phyloP scores from a whole-genome alignment of 2,113 vertebrate species.

The Potamarius usumacintae region DNA sequence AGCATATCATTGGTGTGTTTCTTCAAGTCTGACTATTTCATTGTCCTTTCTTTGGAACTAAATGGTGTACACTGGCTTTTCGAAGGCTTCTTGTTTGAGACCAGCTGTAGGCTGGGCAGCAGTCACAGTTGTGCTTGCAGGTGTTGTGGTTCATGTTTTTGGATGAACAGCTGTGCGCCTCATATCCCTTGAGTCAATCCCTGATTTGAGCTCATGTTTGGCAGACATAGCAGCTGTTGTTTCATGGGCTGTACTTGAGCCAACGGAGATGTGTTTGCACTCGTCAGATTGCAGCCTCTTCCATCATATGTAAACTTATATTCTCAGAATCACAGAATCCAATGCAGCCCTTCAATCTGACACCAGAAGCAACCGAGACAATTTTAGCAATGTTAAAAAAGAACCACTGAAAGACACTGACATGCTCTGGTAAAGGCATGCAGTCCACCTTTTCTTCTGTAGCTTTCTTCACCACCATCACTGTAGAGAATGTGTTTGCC shows the following conservation, averaged over 20 bases:
- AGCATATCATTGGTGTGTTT: neutral
- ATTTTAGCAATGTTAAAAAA: constrained; percentile 25
- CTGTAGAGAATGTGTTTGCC: constrained; percentile 8
- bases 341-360: constrained; percentile 22
- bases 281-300: constrained; percentile 10
- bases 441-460: neutral
- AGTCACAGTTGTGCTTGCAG: constrained; percentile 37
- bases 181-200: constrained; percentile 9
- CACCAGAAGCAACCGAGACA: constrained; percentile 8
- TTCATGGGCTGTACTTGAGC: constrained; percentile 11
- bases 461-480: constrained; percentile 32
- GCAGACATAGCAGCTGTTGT: constrained; percentile 45
- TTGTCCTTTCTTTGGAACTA: neutral
- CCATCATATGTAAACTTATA: neutral
- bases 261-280: neutral
- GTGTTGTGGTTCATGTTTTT: constrained; percentile 36
- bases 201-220: constrained; percentile 10
- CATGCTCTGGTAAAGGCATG: constrained; percentile 27
- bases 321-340: constrained; percentile 14
- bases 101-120: neutral
- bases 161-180: constrained; percentile 39
- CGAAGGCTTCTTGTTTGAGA: neutral
- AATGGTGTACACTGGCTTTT: neutral
- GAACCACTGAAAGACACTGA: neutral
- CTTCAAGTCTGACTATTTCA: constrained; percentile 4